Percentiles rank a stretch among this genome's conserved stretches.
These are phyloP conservation scores for Lasioglossum pauxillum DNA, from an alignment of 2,888 invertebrate genomes.

Conservation along the genomic window DNA sequence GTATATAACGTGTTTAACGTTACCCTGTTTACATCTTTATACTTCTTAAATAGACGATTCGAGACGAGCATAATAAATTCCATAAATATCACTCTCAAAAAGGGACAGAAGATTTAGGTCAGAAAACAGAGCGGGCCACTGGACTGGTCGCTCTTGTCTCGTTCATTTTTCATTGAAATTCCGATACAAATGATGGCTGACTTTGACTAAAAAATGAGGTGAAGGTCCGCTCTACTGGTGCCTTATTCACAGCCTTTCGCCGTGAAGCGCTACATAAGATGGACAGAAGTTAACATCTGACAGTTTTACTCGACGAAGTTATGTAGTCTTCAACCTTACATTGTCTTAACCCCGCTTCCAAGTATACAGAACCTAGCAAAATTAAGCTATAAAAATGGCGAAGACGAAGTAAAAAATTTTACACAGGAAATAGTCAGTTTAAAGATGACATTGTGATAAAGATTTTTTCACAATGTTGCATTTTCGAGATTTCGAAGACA, in stretches of 20 bases:
- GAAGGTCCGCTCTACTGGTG: slow-evolving; percentile 11
- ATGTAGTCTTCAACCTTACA: not conserved
- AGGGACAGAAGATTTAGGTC: slow-evolving; percentile 21
- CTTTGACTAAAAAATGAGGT: slow-evolving; percentile 21
- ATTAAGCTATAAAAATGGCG: not conserved
- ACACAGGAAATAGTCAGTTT: not conserved
- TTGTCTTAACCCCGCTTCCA: not conserved
- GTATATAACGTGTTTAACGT: not conserved
- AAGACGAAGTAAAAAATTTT: not conserved
- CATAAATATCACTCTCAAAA: slow-evolving; percentile 16
- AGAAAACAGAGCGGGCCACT: not conserved
- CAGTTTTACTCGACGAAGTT: not conserved
- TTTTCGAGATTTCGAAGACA: not conserved
- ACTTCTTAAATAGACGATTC: no score
- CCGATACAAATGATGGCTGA: slow-evolving; percentile 10
- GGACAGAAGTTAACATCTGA: not conserved
- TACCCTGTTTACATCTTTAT: not conserved
- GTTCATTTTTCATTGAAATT: slow-evolving; percentile 18
- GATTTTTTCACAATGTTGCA: not conserved
- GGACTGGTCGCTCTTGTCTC: not conserved
- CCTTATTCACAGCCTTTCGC: slow-evolving; percentile 21
- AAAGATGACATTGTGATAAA: not conserved
- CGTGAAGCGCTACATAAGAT: not conserved
- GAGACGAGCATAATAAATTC: not conserved
- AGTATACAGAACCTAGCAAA: not conserved